Evolutionary conservation across 2,113 vertebrate species (phyloP).

Genomic region (Peromyscus polionotus): DNA sequence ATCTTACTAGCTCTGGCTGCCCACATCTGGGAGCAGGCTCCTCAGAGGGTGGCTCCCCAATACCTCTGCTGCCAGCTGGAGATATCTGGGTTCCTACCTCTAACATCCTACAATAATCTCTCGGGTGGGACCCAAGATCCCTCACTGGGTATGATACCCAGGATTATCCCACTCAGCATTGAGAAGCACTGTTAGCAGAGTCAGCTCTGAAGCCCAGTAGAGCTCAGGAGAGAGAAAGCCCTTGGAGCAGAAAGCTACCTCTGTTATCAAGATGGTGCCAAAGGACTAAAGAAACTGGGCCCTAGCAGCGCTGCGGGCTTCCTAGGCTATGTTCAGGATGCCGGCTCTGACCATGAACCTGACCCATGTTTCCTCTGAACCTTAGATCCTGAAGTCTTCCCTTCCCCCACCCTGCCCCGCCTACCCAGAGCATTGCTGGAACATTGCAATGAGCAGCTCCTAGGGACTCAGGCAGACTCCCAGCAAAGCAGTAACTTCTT

Average conservation of each 20-base stretch:
- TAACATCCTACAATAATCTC: neutral
- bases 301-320: neutral
- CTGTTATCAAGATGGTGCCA: neutral
- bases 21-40: neutral
- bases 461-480: neutral
- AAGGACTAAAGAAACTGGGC: neutral
- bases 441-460: neutral
- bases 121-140: neutral
- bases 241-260: accelerated
- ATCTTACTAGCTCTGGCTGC: neutral
- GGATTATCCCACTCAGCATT: neutral
- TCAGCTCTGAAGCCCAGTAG: neutral
- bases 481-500: constrained; percentile 20
- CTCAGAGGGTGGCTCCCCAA: neutral
- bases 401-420: neutral
- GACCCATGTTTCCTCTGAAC: neutral
- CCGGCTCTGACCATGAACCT: neutral
- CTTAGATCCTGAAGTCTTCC: neutral
- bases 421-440: neutral
- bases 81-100: neutral
- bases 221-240: neutral
- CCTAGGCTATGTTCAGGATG: neutral
- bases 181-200: neutral
- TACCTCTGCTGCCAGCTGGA: neutral
- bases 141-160: neutral